phyloP scores from a whole-genome alignment of 2,797 vertebrate species.

The Bufotes viridis region DNA sequence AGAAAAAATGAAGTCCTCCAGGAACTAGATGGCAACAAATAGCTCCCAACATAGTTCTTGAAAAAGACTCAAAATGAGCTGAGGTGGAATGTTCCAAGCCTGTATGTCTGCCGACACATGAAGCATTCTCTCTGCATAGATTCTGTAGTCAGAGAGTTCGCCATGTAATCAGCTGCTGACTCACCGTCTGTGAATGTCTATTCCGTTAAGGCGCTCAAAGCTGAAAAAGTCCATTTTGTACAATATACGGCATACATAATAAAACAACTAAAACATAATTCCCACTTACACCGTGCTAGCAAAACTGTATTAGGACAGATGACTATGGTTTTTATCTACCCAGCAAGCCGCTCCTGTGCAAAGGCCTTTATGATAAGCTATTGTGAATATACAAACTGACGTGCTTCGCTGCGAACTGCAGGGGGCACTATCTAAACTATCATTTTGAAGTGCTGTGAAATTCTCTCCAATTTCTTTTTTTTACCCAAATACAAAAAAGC shows the following conservation, averaged over 20 bases:
- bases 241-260: constrained; percentile 24
- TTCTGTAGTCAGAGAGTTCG: constrained; percentile 40
- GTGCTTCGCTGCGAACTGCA: background rate
- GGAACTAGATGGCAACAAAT: background rate
- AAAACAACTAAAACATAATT: constrained; percentile 36
- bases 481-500: background rate
- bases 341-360: background rate
- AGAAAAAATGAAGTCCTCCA: background rate
- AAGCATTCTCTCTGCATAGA: constrained; percentile 37
- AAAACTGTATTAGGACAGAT: constrained; percentile 13
- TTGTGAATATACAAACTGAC: background rate
- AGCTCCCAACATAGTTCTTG: constrained; percentile 15
- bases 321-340: background rate
- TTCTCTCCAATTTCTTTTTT: background rate
- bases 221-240: constrained; percentile 44
- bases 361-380: background rate
- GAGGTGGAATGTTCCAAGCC: constrained; percentile 35
- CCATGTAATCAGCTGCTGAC: constrained; percentile 45
- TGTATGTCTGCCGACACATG: constrained; percentile 40
- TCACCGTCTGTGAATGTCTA: constrained; percentile 57
- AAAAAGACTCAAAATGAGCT: constrained; percentile 33
- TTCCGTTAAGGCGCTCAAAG: constrained; percentile 45
- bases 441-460: background rate
- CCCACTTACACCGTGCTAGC: constrained; percentile 19
- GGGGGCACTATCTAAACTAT: background rate